Evolutionary conservation across 2,113 vertebrate genomes (phyloP).

Genomic region (Parus major): DNA sequence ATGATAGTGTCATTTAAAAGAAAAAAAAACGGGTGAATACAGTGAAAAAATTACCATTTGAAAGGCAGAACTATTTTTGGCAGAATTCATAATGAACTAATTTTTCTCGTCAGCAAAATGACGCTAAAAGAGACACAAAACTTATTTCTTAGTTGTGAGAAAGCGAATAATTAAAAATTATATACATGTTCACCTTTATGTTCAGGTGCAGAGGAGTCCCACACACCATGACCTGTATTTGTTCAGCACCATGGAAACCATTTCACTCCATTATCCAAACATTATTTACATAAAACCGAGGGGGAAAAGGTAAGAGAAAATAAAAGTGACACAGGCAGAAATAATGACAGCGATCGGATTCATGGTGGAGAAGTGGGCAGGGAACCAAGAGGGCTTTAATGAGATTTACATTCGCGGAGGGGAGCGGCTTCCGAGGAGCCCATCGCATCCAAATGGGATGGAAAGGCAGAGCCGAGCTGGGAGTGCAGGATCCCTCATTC

Average conservation of each 20-base stretch:
- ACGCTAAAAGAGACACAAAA: slow-evolving; percentile 2
- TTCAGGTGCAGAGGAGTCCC: slow-evolving; percentile 72
- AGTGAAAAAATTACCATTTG: slow-evolving; percentile 37
- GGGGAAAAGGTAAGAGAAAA: slow-evolving; percentile 60
- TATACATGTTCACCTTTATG: slow-evolving; percentile 67
- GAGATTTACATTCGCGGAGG: not conserved
- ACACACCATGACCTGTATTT: slow-evolving; percentile 74
- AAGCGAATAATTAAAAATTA: slow-evolving; percentile 69
- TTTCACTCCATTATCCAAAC: slow-evolving; percentile 80
- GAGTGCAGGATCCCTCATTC: not conserved
- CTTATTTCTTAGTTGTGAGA: slow-evolving; percentile 59
- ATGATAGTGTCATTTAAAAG: slow-evolving; percentile 30
- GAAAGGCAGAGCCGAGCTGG: not conserved
- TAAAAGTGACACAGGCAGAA: slow-evolving; percentile 61
- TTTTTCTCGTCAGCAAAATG: slow-evolving; percentile 14
- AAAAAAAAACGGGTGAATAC: not conserved
- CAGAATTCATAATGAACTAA: not conserved
- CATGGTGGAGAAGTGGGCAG: slow-evolving; percentile 25
- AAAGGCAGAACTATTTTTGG: not conserved
- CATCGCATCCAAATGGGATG: not conserved
- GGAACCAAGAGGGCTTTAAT: slow-evolving; percentile 41
- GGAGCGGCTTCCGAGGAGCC: not conserved
- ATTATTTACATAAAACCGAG: slow-evolving; percentile 78
- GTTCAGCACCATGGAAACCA: slow-evolving; percentile 80
- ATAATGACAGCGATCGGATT: slow-evolving; percentile 55